Conservation (phyloP, 1,140 invertebrate species). For the Pachyrhynchus sulphureomaculatus region DNA sequence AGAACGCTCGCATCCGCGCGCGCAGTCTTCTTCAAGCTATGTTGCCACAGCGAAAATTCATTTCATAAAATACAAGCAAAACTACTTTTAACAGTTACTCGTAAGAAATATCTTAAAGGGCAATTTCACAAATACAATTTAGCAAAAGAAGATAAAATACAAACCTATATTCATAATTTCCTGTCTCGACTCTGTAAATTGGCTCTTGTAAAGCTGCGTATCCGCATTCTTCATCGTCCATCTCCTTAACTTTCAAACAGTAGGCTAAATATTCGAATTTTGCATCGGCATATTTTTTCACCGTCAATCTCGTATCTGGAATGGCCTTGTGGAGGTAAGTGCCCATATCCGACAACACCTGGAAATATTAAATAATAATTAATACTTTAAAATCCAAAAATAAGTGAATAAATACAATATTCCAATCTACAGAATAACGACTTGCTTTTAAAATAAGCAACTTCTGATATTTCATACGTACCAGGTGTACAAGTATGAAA, state of each 20-base stretch:
- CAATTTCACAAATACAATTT: background rate
- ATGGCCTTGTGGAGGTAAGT: constrained; percentile 97
- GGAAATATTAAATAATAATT: background rate
- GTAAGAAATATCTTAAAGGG: too few relatives aligned
- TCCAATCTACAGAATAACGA: too few relatives aligned
- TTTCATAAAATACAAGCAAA: too few relatives aligned
- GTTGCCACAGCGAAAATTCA: too few relatives aligned
- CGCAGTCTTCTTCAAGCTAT: too few relatives aligned
- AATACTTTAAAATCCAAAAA: too few relatives aligned
- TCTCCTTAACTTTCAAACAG: constrained; percentile 96
- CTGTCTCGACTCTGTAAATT: constrained; percentile 95
- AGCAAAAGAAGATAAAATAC: background rate
- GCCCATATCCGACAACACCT: constrained; percentile 90
- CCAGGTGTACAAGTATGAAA: too few relatives aligned
- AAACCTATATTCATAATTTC: constrained; percentile 97
- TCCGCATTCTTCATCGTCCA: constrained; percentile 97
- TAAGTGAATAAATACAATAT: too few relatives aligned
- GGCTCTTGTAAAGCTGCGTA: constrained; percentile 95
- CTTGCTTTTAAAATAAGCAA: too few relatives aligned
- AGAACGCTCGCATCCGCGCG: too few relatives aligned
- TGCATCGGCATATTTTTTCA: constrained; percentile 92
- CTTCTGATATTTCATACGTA: background rate
- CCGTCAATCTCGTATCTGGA: constrained; percentile 95
- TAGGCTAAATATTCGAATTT: constrained; percentile 99
- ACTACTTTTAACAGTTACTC: too few relatives aligned